Evolutionary conservation across 2,797 vertebrate genomes (phyloP).

Genomic region (Centropyge bicolor): DNA sequence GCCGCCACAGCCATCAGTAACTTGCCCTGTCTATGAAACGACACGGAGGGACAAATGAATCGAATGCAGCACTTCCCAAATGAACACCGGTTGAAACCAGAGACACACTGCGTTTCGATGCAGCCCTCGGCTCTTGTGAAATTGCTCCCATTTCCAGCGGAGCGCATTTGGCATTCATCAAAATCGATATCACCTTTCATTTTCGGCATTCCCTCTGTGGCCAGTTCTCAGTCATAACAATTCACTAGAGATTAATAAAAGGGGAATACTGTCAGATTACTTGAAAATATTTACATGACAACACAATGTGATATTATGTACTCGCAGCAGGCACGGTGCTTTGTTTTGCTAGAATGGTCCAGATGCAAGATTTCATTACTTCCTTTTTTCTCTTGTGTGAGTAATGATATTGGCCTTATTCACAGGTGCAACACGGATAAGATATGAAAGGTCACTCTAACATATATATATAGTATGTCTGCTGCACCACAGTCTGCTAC

Average conservation of each 20-base stretch:
- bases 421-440: slow-evolving; percentile 71
- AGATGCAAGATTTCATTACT: slow-evolving; percentile 77
- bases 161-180: slow-evolving; percentile 79
- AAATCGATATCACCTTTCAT: slow-evolving; percentile 78
- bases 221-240: slow-evolving; percentile 56
- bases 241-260: slow-evolving; percentile 69
- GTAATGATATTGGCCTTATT: slow-evolving; percentile 70
- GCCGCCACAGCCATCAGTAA: slow-evolving; percentile 65
- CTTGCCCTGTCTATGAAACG: slow-evolving; percentile 60
- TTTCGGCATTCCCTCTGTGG: slow-evolving; percentile 50
- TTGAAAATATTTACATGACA: slow-evolving; percentile 76
- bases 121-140: slow-evolving; percentile 73
- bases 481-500: slow-evolving; percentile 22
- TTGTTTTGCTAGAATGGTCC: slow-evolving; percentile 64
- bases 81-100: slow-evolving; percentile 71
- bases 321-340: slow-evolving; percentile 29
- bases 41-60: slow-evolving; percentile 70
- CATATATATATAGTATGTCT: slow-evolving; percentile 12
- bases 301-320: slow-evolving; percentile 62
- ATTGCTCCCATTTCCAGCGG: slow-evolving; percentile 73
- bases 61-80: slow-evolving; percentile 62
- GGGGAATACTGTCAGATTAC: slow-evolving; percentile 43
- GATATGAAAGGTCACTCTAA: slow-evolving; percentile 67
- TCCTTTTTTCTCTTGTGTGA: slow-evolving; percentile 68
- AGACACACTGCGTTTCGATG: slow-evolving; percentile 61